Evolutionary conservation across 2,888 invertebrate genomes (phyloP).

Genomic region (Conistra vaccinii): DNA sequence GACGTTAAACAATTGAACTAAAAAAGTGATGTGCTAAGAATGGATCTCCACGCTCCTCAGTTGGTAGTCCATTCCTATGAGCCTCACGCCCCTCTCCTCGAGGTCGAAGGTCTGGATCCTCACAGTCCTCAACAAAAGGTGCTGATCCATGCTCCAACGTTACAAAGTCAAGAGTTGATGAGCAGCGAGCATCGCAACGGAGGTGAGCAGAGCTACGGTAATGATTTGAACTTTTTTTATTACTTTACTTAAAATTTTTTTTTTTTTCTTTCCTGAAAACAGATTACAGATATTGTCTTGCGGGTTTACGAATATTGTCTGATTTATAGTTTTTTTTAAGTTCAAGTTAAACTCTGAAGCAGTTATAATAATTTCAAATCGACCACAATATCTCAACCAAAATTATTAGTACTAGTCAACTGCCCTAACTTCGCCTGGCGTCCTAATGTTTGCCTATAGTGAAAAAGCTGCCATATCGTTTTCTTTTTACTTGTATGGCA

Average conservation of each 20-base stretch:
- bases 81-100: constrained; percentile 86
- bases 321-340: not conserved
- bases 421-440: no score
- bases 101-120: constrained; percentile 87
- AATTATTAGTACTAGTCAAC: not conserved
- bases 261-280: not conserved
- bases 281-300: not conserved
- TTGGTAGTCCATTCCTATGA: constrained; percentile 87
- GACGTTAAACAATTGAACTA: constrained; percentile 37
- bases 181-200: constrained; percentile 86
- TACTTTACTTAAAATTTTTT: not conserved
- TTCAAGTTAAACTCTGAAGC: not conserved
- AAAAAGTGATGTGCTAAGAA: constrained; percentile 73
- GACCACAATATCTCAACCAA: not conserved
- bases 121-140: constrained; percentile 89
- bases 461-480: no score
- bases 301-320: not conserved
- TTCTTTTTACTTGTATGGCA: no score
- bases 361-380: not conserved
- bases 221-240: constrained; percentile 20
- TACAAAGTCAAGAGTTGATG: constrained; percentile 87
- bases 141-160: constrained; percentile 85
- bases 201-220: constrained; percentile 75
- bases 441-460: no score
- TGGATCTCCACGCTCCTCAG: constrained; percentile 88